A percentile compares a stretch with the other conserved stretches of the same genome.
phyloP scores from a whole-genome alignment of 2,113 vertebrate genomes.

The Cyanoderma ruficeps region DNA sequence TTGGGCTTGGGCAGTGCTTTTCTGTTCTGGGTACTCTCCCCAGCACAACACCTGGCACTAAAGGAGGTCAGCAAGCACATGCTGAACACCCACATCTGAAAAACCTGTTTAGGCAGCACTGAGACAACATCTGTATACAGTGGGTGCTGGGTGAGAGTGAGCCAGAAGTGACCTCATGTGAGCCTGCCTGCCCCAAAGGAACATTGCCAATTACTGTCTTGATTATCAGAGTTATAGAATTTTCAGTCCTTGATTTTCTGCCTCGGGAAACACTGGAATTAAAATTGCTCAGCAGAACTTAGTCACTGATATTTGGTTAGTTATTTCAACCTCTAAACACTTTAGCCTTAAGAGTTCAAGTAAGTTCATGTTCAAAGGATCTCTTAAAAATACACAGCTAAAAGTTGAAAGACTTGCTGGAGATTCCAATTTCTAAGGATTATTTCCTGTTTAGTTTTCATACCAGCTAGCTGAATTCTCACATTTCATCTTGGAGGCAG shows the following conservation, averaged over 20 bases:
- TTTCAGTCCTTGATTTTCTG: conserved; percentile 43
- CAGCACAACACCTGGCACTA: neutral
- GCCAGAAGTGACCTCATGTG: neutral
- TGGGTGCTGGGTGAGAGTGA: neutral
- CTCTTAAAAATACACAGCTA: conserved; percentile 48
- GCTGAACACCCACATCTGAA: neutral
- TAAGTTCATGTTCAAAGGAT: conserved; percentile 61
- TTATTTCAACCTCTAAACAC: conserved; percentile 60
- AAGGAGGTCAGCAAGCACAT: neutral
- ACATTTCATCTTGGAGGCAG: conserved; percentile 35
- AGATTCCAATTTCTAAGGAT: conserved; percentile 55
- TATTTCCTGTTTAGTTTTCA: conserved; percentile 67
- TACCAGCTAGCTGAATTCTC: conserved; percentile 47
- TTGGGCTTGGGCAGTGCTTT: neutral
- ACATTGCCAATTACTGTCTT: conserved; percentile 11
- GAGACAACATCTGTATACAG: neutral
- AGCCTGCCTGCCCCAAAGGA: conserved; percentile 19
- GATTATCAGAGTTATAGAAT: conserved; percentile 43
- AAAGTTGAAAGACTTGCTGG: conserved; percentile 35
- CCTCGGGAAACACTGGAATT: conserved; percentile 56
- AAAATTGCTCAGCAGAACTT: conserved; percentile 40
- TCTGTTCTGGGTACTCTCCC: neutral
- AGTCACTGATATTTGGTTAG: conserved; percentile 36
- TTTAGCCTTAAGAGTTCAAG: conserved; percentile 48
- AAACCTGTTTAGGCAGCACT: neutral